Conservation (phyloP, 1,140 invertebrate species). For the Eueides isabella region DNA sequence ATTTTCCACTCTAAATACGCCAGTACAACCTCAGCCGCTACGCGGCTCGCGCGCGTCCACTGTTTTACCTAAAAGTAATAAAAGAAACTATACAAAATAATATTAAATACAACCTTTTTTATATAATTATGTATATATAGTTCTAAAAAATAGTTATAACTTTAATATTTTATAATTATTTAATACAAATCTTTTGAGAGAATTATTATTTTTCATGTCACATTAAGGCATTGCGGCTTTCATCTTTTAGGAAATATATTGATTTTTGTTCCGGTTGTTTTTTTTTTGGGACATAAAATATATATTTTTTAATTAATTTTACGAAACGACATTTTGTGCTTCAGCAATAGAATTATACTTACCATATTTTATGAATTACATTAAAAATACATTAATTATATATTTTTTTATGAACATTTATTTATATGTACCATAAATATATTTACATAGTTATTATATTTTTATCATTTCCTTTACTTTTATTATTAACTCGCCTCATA, state of each 20-base stretch:
- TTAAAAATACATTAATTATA: neutral
- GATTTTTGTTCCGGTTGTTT: neutral
- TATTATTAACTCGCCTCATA: too few relatives aligned
- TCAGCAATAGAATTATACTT: too few relatives aligned
- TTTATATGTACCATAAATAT: neutral
- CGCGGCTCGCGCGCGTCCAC: slow-evolving; percentile 55
- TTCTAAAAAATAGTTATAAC: neutral
- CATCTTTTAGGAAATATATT: slow-evolving; percentile 20
- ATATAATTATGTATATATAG: neutral
- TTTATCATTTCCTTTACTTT: too few relatives aligned
- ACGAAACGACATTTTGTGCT: too few relatives aligned
- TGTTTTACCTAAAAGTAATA: slow-evolving; percentile 12
- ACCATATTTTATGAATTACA: slow-evolving; percentile 17
- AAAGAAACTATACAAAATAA: slow-evolving; percentile 24
- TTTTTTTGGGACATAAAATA: neutral
- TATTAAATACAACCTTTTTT: slow-evolving; percentile 27
- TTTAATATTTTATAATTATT: neutral
- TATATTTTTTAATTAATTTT: neutral
- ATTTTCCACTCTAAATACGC: slow-evolving; percentile 31
- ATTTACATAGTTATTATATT: neutral
- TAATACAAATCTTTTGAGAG: slow-evolving; percentile 37
- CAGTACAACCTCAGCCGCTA: slow-evolving; percentile 60
- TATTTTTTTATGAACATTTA: neutral
- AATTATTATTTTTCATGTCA: slow-evolving; percentile 60
- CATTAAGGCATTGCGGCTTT: slow-evolving; percentile 48